phyloP scores from a whole-genome alignment of 2,888 invertebrate species.

The Luperina nickerlii region DNA sequence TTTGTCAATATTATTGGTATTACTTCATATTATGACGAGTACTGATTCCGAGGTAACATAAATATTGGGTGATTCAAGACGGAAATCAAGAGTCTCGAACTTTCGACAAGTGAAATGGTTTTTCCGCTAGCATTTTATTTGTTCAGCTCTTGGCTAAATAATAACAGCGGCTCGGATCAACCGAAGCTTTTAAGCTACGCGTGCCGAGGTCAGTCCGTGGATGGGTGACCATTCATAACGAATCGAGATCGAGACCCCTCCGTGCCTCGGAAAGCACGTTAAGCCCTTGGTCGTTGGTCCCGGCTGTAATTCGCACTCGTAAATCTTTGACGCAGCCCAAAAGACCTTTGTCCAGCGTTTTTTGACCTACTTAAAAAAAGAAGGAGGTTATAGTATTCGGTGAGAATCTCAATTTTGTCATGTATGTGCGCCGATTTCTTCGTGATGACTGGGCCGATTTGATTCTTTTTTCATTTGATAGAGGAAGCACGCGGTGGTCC shows the following conservation, averaged over 20 bases:
- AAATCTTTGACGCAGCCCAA: too few species aligned
- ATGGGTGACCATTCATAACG: too few species aligned
- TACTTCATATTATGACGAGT: neutral
- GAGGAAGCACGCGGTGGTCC: neutral
- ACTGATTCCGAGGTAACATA: neutral
- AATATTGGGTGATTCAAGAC: neutral
- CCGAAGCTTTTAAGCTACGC: neutral
- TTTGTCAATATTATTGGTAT: slow-evolving; percentile 11
- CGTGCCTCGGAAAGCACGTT: too few species aligned
- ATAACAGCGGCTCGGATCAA: too few species aligned
- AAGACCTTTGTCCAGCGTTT: too few species aligned
- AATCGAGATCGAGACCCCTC: too few species aligned
- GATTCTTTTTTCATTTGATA: neutral
- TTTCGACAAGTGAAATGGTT: neutral
- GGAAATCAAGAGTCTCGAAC: neutral
- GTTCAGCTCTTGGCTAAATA: too few species aligned
- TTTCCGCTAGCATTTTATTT: too few species aligned
- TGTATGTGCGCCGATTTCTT: neutral
- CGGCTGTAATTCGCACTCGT: too few species aligned
- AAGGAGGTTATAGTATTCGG: neutral
- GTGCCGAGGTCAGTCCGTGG: neutral
- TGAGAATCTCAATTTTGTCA: neutral
- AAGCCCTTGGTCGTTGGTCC: too few species aligned
- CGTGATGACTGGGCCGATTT: neutral
- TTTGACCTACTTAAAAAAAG: neutral